Evolutionary conservation across 2,888 invertebrate species (phyloP), one percentile per base, ranked within the genome.

Genomic region (Chymomyza amoena): DNA sequence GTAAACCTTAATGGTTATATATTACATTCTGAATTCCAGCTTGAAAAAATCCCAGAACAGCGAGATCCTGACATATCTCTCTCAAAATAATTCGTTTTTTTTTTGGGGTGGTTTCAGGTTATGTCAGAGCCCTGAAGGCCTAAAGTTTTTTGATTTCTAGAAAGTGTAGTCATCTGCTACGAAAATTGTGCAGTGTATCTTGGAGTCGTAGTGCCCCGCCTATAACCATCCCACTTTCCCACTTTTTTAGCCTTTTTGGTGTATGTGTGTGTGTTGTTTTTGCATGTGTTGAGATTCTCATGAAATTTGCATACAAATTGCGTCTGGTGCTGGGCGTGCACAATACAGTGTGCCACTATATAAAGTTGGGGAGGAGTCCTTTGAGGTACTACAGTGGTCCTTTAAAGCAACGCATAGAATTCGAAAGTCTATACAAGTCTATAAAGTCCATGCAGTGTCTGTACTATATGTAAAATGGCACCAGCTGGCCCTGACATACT

Each of bases 251-350:
- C 39, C 13, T 10, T 45, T 65, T 77, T 61, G 59, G 68, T 52
- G 51, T 64, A 61, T 69, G 64, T 71, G 64, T 63, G 25, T 65
- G 52, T 74, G 73, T 68, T 76, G 78, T 79, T 81, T 79, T 80
- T 84, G 79, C 87, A 90, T 90, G 88, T 88, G 88, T 88, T 84
- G 83, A 81, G 81, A 82, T 84, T 86, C 88, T 80, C 90, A 89
- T 87, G 84, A 87, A 89, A 89, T 89, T 89, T 90, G 90, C 90
- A 90, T 89, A 89, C 90, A 89, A 89, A 89, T 89, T 89, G 89
- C 89, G 89, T 89, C 89, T 89, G 87, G 79, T 80, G 77, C 80
- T 80, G 78, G 69, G 70, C 70, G 76, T 66, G 72, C 66, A 45
- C 39, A 45, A 45, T 45, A 45, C 39, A 45, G 13, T 45, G 13